Evolutionary conservation across 2,113 vertebrate genomes (phyloP).

Genomic region (Ammodytes dubius): DNA sequence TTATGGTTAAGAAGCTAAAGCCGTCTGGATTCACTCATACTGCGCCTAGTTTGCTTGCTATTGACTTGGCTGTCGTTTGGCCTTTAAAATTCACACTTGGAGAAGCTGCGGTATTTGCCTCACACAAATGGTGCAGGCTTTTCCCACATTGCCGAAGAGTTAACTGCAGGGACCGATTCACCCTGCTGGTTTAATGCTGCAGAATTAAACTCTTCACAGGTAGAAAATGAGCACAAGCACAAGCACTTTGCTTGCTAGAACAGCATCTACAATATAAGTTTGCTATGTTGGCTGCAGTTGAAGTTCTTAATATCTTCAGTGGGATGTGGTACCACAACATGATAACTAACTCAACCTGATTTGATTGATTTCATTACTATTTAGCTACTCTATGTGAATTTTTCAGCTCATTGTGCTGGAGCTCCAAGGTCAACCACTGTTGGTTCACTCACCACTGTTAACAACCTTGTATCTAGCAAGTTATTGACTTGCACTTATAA

Average conservation of each 20-base stretch:
- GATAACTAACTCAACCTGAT: not conserved
- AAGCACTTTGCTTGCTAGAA: not conserved
- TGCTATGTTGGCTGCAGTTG: not conserved
- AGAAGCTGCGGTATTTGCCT: slow-evolving; percentile 64
- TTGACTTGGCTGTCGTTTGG: slow-evolving; percentile 57
- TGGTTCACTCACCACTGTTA: not conserved
- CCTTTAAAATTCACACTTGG: slow-evolving; percentile 77
- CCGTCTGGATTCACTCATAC: slow-evolving; percentile 63
- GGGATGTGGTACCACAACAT: not conserved
- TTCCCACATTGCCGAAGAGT: slow-evolving; percentile 40
- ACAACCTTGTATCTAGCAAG: not conserved
- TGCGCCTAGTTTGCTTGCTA: slow-evolving; percentile 44
- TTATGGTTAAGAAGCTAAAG: slow-evolving; percentile 44
- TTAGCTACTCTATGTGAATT: not conserved
- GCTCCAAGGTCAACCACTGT: not conserved
- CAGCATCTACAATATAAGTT: not conserved
- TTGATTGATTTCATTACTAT: not conserved
- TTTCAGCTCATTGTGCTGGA: too few relatives aligned
- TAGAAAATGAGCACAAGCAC: slow-evolving; percentile 23
- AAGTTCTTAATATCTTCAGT: not conserved
- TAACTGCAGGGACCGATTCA: slow-evolving; percentile 38
- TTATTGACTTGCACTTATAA: too few relatives aligned
- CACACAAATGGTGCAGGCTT: slow-evolving; percentile 47
- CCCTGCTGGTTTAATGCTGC: slow-evolving; percentile 39
- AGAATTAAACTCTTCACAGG: slow-evolving; percentile 31